Evolutionary conservation across 2,797 vertebrate genomes (phyloP), one percentile per base, ranked within the genome.

Genomic region (Streptopelia turtur): DNA sequence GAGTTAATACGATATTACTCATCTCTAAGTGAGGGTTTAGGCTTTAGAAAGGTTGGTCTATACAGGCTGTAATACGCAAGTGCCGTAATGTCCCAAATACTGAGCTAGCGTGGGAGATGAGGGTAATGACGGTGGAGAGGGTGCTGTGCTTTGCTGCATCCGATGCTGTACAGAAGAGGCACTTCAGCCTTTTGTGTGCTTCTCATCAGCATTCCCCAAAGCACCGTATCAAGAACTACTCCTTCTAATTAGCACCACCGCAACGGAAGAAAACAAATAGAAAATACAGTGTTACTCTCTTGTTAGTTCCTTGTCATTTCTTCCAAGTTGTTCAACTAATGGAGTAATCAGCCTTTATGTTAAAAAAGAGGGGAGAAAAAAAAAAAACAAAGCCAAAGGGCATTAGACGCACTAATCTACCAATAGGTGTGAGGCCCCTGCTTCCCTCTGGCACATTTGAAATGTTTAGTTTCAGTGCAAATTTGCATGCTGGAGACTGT

Each of bases 191-290:
- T 94, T 95, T 94, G 95, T 97, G 76, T 87, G 72, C 57, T 75
- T 59, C 95, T 95, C 92, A 95, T 95, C 95, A 94, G 87, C 96
- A 95, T 89, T 95, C 88, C 92, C 94, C 87, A 88, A 92, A 95
- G 95, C 94, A 84, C 83, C 12, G 4, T 57, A 93, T 75, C 64
- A 49, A 92, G 86, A 94, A 83, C 92, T 95, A 91, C 88, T 94
- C 70, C 80, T 95, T n/a, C 91, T 89, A 95, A 96, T 96, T 93
- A 93, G 92, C 92, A 90, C 82, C 60, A 64, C 72, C 85, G 90
- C 86, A 96, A 87, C 1, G 5, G 78, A 92, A 86, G 88, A 93
- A 96, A 94, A 94, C 94, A 96, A 95, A 95, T 65, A 95, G 83
- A 89, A 96, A 95, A 94, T 89, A 92, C 91, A 94, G 85, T 90